These are phyloP conservation scores for Pygoscelis adeliae DNA, from an alignment of 2,113 vertebrate genomes.

Conservation along the genomic window DNA sequence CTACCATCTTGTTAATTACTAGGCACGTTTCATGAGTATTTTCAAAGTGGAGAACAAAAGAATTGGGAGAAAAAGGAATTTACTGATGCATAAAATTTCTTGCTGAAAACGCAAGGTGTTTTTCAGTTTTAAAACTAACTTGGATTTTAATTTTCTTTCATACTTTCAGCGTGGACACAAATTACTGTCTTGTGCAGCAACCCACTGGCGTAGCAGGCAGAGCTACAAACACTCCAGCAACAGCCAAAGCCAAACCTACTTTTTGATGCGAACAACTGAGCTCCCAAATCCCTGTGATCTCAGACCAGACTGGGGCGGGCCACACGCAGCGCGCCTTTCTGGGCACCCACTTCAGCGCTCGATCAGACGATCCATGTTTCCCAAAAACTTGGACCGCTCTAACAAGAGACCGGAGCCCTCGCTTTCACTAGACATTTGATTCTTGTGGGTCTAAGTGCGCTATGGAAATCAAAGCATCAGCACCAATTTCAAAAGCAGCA, in stretches of 20 bases:
- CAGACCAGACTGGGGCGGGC: background rate
- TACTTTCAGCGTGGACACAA: background rate
- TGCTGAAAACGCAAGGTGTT: background rate
- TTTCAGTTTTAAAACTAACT: background rate
- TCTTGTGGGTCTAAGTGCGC: accelerated
- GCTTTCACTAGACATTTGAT: background rate
- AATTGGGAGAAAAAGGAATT: background rate
- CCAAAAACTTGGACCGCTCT: accelerated
- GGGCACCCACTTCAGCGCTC: background rate
- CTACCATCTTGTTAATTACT: background rate
- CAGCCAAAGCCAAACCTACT: background rate
- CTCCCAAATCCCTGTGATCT: background rate
- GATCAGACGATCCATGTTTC: accelerated
- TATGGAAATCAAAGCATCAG: background rate
- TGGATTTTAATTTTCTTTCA: background rate
- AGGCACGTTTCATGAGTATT: background rate
- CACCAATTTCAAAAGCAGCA: background rate
- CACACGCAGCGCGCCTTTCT: accelerated
- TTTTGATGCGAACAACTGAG: background rate
- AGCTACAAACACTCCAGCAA: background rate
- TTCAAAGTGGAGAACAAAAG: constrained; percentile 3
- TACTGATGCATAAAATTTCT: background rate
- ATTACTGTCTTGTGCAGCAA: background rate
- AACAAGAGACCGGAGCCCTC: accelerated
- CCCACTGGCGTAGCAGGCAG: background rate